Conservation (phyloP, 2,888 invertebrate species). For the Limnephilus marmoratus region DNA sequence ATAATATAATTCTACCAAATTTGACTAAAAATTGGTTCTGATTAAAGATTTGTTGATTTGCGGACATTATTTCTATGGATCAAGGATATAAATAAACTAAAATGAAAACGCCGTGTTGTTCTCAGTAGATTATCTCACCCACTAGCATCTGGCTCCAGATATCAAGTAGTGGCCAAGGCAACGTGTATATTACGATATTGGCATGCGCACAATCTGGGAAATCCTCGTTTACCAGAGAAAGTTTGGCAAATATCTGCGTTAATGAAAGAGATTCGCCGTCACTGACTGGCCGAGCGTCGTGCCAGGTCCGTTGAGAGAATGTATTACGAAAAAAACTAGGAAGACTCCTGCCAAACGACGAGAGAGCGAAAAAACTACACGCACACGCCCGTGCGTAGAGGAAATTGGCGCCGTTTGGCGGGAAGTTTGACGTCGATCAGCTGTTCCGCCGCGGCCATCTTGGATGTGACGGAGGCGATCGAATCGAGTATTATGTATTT, state of each 20-base stretch:
- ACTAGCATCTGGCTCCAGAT: background rate
- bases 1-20: no score
- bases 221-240: background rate
- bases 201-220: constrained; percentile 18
- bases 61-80: background rate
- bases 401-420: constrained; percentile 35
- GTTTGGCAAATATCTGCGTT: constrained; percentile 50
- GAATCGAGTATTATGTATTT: constrained; percentile 69
- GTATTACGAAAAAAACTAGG: constrained; percentile 48
- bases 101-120: background rate
- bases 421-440: constrained; percentile 49
- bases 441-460: constrained; percentile 65
- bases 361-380: constrained; percentile 41
- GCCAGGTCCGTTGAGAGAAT: constrained; percentile 45
- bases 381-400: constrained; percentile 40
- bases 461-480: constrained; percentile 70
- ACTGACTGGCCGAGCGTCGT: background rate
- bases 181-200: constrained; percentile 24
- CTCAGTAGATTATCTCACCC: background rate
- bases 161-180: background rate
- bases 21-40: no score
- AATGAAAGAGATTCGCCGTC: constrained; percentile 73
- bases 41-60: no score
- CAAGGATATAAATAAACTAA: background rate
- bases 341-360: constrained; percentile 48